Evolutionary conservation across 2,113 vertebrate species (phyloP).

Genomic region (Alces alces): DNA sequence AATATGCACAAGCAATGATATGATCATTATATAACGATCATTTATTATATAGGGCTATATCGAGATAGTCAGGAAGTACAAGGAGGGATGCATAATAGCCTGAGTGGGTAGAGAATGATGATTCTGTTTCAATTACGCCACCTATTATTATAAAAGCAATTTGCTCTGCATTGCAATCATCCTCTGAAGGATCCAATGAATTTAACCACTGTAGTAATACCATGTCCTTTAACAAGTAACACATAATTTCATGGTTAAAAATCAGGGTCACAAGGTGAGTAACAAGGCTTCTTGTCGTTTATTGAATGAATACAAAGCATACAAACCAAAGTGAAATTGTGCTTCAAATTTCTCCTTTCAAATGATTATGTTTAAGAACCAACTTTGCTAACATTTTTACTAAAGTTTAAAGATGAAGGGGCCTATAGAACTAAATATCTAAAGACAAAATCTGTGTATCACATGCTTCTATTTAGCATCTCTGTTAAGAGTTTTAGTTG

Average conservation of each 20-base stretch:
- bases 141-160: neutral
- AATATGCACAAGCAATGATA: neutral
- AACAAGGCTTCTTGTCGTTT: neutral
- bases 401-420: neutral
- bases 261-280: neutral
- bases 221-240: neutral
- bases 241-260: neutral
- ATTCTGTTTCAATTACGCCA: neutral
- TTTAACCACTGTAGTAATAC: neutral
- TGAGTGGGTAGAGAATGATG: neutral
- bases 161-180: neutral
- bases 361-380: neutral
- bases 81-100: neutral
- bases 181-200: neutral
- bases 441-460: neutral
- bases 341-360: neutral
- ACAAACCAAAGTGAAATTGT: neutral
- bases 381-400: neutral
- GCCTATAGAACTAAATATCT: neutral
- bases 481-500: neutral
- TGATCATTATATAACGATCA: neutral
- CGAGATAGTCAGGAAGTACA: neutral
- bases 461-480: neutral
- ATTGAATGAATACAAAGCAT: neutral
- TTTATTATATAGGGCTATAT: neutral